Conservation (phyloP, 2,797 vertebrate genomes). For the Catamblyrhynchus diadema region DNA sequence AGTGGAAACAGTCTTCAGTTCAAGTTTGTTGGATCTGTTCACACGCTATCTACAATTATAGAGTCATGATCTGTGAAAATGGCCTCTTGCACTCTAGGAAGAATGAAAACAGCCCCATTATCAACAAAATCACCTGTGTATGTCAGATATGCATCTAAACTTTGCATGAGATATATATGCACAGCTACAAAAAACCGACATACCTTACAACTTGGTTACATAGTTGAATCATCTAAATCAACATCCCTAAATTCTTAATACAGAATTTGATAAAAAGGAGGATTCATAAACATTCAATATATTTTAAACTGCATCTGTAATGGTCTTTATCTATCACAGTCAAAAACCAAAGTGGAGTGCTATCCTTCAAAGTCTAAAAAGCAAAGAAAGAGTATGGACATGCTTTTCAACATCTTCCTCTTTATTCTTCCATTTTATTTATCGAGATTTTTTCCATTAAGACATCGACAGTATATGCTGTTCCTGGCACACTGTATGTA, state of each 20-base stretch:
- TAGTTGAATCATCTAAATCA: background rate
- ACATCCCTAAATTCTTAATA: background rate
- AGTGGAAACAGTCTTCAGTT: background rate
- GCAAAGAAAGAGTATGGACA: background rate
- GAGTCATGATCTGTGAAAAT: background rate
- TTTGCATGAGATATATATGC: background rate
- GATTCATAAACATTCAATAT: background rate
- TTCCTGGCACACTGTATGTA: constrained; percentile 6
- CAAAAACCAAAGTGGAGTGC: background rate
- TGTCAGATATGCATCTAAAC: background rate
- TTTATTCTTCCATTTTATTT: background rate
- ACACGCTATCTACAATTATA: background rate
- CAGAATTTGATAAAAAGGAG: background rate
- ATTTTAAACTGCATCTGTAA: background rate
- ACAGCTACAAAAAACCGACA: background rate
- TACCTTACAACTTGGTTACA: background rate
- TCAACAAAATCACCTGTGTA: background rate
- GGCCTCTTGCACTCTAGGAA: background rate
- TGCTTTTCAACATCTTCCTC: background rate
- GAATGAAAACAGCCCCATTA: background rate
- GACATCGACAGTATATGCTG: constrained; percentile 18
- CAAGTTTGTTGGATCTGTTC: background rate
- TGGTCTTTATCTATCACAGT: background rate
- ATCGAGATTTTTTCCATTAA: constrained; percentile 45
- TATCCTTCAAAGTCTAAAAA: background rate